Conservation (phyloP, 2,113 vertebrate species). For the Ctenomys sociabilis region DNA sequence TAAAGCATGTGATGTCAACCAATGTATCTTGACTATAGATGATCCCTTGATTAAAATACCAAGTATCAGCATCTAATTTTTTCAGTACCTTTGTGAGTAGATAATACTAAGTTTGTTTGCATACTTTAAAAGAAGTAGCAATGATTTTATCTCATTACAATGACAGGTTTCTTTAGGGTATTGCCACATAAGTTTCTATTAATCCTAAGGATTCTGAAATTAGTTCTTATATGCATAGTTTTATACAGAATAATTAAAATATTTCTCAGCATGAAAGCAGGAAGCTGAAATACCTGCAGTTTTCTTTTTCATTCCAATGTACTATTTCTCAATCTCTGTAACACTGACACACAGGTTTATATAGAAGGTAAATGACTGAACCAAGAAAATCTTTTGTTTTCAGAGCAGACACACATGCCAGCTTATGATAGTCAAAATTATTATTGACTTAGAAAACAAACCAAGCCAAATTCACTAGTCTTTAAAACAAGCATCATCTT, state of each 20-base stretch:
- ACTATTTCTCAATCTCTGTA: not conserved
- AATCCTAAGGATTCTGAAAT: not conserved
- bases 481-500: constrained; percentile 44
- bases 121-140: not conserved
- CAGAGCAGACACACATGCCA: not conserved
- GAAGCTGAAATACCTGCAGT: not conserved
- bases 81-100: not conserved
- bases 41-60: not conserved
- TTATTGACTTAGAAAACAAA: constrained; percentile 29
- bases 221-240: not conserved
- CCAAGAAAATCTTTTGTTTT: not conserved
- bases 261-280: not conserved
- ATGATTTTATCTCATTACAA: constrained; percentile 21
- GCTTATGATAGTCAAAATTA: not conserved
- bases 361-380: not conserved
- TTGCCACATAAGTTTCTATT: not conserved
- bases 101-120: not conserved
- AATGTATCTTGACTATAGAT: not conserved
- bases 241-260: not conserved
- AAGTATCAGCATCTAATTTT: not conserved
- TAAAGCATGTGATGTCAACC: not conserved
- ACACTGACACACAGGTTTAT: not conserved
- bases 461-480: not conserved
- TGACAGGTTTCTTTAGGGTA: not conserved
- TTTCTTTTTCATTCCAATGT: not conserved